Conservation (phyloP, 1,140 invertebrate genomes). For the Lordiphosa clarofinis region DNA sequence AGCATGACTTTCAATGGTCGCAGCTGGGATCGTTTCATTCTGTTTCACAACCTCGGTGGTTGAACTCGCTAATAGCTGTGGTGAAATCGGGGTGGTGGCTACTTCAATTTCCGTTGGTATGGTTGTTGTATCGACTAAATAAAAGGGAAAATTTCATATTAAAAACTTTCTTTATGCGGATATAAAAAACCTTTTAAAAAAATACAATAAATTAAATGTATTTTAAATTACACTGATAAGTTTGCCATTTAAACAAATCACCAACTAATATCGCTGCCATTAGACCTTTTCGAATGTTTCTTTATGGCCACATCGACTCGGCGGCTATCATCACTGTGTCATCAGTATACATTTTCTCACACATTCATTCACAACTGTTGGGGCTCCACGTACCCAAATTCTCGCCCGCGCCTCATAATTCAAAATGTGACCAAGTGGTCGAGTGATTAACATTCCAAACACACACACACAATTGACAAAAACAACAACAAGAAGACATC, state of each 20-base stretch:
- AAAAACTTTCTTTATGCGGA: not conserved
- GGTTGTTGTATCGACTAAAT: constrained; percentile 52
- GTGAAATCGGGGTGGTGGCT: constrained; percentile 31
- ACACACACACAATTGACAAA: constrained; percentile 22
- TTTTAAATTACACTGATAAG: constrained; percentile 59
- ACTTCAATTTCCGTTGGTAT: constrained; percentile 14
- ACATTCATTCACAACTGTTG: constrained; percentile 62
- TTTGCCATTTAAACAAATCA: constrained; percentile 52
- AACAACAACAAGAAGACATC: constrained; percentile 22
- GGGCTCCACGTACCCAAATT: constrained; percentile 52
- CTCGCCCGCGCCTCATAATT: constrained; percentile 64
- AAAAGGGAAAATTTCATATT: constrained; percentile 1
- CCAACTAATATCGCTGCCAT: constrained; percentile 57
- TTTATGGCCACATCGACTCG: constrained; percentile 39
- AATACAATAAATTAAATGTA: constrained; percentile 56
- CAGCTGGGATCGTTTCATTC: constrained; percentile 9
- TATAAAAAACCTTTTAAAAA: constrained; percentile 22
- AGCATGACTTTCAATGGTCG: constrained; percentile 6
- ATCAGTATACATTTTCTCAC: constrained; percentile 60
- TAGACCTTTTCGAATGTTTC: constrained; percentile 33
- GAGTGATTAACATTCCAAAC: constrained; percentile 70
- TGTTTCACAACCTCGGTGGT: constrained; percentile 5
- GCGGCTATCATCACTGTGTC: constrained; percentile 36
- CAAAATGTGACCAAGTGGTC: constrained; percentile 59
- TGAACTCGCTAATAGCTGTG: constrained; percentile 15